phyloP scores from a whole-genome alignment of 2,797 vertebrate genomes.

The Neosilurus hyrtlii region DNA sequence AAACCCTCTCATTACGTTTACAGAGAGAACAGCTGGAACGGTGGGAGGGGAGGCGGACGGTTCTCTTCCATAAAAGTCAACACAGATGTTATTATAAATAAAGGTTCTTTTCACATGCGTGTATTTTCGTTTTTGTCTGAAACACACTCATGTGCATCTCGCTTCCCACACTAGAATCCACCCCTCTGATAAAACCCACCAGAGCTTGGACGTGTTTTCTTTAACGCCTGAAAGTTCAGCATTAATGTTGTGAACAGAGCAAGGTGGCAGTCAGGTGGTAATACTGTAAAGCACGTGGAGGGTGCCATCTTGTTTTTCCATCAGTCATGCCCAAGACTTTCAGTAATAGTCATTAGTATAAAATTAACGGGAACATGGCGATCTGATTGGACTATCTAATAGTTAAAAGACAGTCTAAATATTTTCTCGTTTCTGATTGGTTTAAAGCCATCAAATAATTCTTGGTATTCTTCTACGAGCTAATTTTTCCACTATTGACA shows the following conservation, averaged over 20 bases:
- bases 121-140: not conserved
- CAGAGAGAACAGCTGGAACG: slow-evolving; percentile 41
- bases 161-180: not conserved
- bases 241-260: not conserved
- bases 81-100: slow-evolving; percentile 26
- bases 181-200: not conserved
- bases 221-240: not conserved
- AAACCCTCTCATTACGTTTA: slow-evolving; percentile 29
- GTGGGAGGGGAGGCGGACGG: slow-evolving; percentile 17
- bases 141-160: not conserved
- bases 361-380: not conserved
- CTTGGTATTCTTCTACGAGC: too few relatives aligned
- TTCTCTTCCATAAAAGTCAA: slow-evolving; percentile 22
- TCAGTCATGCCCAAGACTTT: not conserved
- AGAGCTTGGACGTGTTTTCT: not conserved
- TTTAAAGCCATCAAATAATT: too few relatives aligned
- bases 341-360: not conserved
- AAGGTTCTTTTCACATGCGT: slow-evolving; percentile 20
- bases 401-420: too few relatives aligned
- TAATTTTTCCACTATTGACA: too few relatives aligned
- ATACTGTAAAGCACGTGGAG: not conserved
- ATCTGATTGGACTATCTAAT: not conserved
- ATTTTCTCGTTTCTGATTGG: too few relatives aligned
- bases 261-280: too few relatives aligned
- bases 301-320: not conserved